Evolutionary conservation across 2,888 invertebrate species (phyloP), one percentile per base, ranked within the genome.

Genomic region (Pseudolycoriella hygida): DNA sequence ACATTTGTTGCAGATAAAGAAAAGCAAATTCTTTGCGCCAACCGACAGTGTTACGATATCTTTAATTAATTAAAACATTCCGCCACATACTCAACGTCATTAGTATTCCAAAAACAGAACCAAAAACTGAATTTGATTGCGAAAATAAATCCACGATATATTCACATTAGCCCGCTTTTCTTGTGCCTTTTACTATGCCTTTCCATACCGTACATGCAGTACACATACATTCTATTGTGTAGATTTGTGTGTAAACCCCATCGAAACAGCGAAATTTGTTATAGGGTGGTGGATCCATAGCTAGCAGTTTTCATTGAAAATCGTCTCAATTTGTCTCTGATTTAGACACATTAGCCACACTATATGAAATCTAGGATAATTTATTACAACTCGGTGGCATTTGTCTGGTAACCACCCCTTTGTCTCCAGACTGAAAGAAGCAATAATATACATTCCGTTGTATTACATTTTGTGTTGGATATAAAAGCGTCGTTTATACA

Each of bases 261-360:
- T 25, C 25, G 25, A 25, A 25, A 25, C 25, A 25, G 25, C 25
- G 25, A 25, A 25, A 25, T 25, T 25, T 6, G 25, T 25, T 25
- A 25, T 25, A 25, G 25, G 25, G 25, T 25, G 25, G 34, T 34
- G 15, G 12, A 14, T 12, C 34, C 15, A 34, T 14, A 34, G 34
- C 5, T 8, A 34, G 15, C 34, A 6, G 15, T 34, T 34, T 34
- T 34, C 34, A 34, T 14, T 34, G 34, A 14, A 34, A 34, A 34
- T 34, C 34, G 34, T 34, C 34, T 34, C 34, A 34, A 34, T 34
- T 34, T 34, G 34, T 34, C 34, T 34, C 34, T 34, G 34, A 34
- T 34, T 34, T 34, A 34, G 34, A 34, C 34, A 34, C 34, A 34
- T 34, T 34, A 34, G 34, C 34, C 34, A 14, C 34, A 34, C 34